Conservation (phyloP, 2,888 invertebrate species). For the Apomyelois bistriatella region DNA sequence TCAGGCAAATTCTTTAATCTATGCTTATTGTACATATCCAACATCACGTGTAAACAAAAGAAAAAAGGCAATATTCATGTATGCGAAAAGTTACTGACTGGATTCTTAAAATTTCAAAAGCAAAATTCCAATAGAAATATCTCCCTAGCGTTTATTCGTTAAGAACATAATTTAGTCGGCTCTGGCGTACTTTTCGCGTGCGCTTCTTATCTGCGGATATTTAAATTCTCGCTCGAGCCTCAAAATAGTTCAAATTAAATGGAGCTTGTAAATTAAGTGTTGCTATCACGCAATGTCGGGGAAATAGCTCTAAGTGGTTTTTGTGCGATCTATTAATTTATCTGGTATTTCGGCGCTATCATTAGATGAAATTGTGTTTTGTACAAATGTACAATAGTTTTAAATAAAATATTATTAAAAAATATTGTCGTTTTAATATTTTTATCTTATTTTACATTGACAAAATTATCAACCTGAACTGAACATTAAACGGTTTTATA, state of each 20-base stretch:
- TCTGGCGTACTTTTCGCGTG: conserved; percentile 60
- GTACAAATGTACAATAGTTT: conserved; percentile 1
- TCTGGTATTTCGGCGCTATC: conserved; percentile 33
- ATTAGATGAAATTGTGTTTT: conserved; percentile 8
- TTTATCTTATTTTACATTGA: too few relatives aligned
- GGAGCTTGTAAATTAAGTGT: conserved; percentile 77
- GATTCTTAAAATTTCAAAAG: conserved; percentile 16
- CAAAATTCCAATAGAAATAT: conserved; percentile 34
- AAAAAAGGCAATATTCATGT: conserved; percentile 5
- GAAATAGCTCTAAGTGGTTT: conserved; percentile 74
- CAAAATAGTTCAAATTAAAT: conserved; percentile 72
- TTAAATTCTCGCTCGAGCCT: conserved; percentile 65
- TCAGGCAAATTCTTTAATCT: too few relatives aligned
- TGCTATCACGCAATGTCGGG: conserved; percentile 74
- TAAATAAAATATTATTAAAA: neutral
- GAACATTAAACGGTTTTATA: too few relatives aligned
- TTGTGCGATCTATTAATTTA: conserved; percentile 59
- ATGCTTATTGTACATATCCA: too few relatives aligned
- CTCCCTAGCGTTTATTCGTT: conserved; percentile 53
- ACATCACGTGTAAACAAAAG: too few relatives aligned
- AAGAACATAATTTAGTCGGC: conserved; percentile 59
- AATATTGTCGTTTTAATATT: too few relatives aligned
- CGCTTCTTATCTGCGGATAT: conserved; percentile 73
- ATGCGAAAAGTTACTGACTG: conserved; percentile 14
- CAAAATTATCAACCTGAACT: too few relatives aligned